Evolutionary conservation across 2,888 invertebrate genomes (phyloP).

Genomic region (Argyra leucocephala): DNA sequence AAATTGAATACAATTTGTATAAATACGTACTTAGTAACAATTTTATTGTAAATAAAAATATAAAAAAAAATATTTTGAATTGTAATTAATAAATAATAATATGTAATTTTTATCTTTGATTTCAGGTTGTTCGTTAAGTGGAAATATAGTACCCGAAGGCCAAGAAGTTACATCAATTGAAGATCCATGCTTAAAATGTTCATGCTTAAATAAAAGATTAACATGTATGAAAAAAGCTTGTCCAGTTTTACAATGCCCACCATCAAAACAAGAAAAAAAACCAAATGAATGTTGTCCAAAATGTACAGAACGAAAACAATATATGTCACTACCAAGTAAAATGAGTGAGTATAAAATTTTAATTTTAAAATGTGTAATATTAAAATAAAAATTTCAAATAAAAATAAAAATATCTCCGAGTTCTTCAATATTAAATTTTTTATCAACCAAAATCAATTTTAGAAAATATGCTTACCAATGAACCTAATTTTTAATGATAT

Average conservation of each 20-base stretch:
- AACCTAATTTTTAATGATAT: too few species aligned
- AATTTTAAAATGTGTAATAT: neutral
- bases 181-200: conserved; percentile 79
- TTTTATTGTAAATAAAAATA: too few species aligned
- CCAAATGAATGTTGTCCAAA: conserved; percentile 70
- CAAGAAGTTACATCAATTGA: conserved; percentile 70
- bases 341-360: neutral
- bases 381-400: neutral
- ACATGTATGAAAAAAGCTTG: conserved; percentile 79
- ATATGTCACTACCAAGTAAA: conserved; percentile 41
- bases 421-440: neutral
- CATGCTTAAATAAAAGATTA: conserved; percentile 60
- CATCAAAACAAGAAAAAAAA: conserved; percentile 56
- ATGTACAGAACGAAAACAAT: conserved; percentile 40
- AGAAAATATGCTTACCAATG: neutral
- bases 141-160: conserved; percentile 69
- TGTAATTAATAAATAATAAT: too few species aligned
- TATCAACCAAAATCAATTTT: neutral
- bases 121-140: conserved; percentile 73
- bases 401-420: neutral
- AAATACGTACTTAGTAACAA: too few species aligned
- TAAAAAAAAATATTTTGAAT: too few species aligned
- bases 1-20: too few species aligned
- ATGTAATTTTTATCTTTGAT: neutral
- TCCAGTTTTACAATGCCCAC: conserved; percentile 76